phyloP scores from a whole-genome alignment of 37 sponge, comb jelly and placozoan species.

The Bolinopsis microptera region DNA sequence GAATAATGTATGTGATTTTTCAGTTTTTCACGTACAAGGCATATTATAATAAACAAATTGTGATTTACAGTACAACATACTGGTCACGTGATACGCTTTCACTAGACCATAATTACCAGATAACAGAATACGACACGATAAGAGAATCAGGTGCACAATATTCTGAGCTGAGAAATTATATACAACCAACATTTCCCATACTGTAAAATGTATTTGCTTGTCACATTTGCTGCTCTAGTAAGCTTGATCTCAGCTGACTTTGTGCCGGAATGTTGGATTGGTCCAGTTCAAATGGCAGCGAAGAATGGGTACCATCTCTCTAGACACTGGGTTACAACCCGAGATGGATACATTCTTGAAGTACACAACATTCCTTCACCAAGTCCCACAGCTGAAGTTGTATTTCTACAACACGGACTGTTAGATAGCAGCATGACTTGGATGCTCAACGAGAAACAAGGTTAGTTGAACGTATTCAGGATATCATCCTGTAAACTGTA shows the following conservation, averaged over 20 bases:
- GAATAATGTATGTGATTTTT: not conserved
- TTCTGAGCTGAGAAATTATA: too few relatives aligned
- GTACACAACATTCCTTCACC: conserved; percentile 83
- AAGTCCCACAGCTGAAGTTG: conserved; percentile 68
- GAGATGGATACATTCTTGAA: conserved; percentile 86
- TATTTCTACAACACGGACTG: conserved; percentile 90
- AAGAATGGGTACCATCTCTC: conserved; percentile 78
- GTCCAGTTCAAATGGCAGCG: not conserved
- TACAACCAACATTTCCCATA: too few relatives aligned
- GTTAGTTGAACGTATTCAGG: not conserved
- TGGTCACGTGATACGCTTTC: too few relatives aligned
- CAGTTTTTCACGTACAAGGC: too few relatives aligned
- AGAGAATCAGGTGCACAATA: too few relatives aligned
- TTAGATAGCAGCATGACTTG: conserved; percentile 84
- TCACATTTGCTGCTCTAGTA: not conserved
- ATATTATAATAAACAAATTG: too few relatives aligned
- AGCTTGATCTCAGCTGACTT: not conserved
- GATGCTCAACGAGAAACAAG: conserved; percentile 76
- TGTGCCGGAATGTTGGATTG: not conserved
- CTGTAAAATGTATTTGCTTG: not conserved
- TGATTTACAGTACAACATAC: too few relatives aligned
- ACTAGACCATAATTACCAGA: too few relatives aligned
- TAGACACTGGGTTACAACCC: conserved; percentile 77
- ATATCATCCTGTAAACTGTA: too few relatives aligned
- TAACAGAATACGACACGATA: too few relatives aligned